Conservation (phyloP, 2,888 invertebrate species). For the Trissolcus brochymenae region DNA sequence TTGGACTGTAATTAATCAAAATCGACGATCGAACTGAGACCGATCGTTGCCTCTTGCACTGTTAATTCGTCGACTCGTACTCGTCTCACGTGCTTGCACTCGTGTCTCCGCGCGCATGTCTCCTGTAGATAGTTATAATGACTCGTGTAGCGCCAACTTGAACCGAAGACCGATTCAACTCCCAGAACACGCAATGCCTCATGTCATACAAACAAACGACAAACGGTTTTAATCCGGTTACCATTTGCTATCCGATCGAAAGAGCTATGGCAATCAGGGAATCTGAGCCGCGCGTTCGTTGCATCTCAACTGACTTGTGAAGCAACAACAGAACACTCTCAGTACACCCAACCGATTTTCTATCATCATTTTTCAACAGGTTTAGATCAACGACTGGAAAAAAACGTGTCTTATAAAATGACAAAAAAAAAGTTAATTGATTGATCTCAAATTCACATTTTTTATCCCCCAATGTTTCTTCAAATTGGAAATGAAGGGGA, state of each 20-base stretch:
- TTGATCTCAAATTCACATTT: neutral
- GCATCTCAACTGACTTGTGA: no score
- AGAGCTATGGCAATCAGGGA: no score
- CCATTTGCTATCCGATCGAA: conserved; percentile 11
- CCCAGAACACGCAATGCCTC: conserved; percentile 37
- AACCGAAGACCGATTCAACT: conserved; percentile 30
- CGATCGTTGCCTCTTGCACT: conserved; percentile 33
- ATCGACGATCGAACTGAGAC: neutral
- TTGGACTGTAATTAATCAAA: conserved; percentile 12
- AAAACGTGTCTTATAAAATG: no score
- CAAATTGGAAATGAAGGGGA: no score
- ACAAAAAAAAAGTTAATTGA: no score
- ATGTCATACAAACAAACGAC: conserved; percentile 46
- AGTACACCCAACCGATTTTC: no score
- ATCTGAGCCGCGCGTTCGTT: no score
- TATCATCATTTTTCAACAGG: neutral
- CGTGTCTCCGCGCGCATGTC: conserved; percentile 40
- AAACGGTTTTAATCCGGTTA: conserved; percentile 47
- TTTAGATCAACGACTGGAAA: no score
- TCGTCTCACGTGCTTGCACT: conserved; percentile 51
- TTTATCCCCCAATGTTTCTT: no score
- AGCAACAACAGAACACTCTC: no score
- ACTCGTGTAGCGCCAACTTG: conserved; percentile 48
- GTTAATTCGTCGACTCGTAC: conserved; percentile 45
- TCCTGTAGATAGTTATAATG: conserved; percentile 48